phyloP scores from a whole-genome alignment of 2,888 invertebrate genomes.

The Napeogenes sylphis region DNA sequence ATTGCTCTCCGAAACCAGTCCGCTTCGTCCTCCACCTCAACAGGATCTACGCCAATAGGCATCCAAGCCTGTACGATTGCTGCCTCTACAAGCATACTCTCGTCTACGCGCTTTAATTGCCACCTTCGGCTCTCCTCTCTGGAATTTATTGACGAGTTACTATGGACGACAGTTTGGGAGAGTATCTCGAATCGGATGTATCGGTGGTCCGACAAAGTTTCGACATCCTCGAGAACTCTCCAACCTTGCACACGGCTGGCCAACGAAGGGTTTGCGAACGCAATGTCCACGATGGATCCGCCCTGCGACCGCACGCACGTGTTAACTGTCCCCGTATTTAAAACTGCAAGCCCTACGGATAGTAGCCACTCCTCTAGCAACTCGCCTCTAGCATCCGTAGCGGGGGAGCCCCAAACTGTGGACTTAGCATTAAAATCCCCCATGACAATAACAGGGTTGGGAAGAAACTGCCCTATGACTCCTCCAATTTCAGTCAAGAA shows the following conservation, averaged over 20 bases:
- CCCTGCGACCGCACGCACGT: constrained; percentile 33
- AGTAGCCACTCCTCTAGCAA: constrained; percentile 24
- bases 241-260: constrained; percentile 20
- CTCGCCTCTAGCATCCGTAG: constrained; percentile 22
- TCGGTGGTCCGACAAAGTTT: constrained; percentile 27
- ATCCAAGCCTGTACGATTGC: constrained; percentile 18
- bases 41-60: not conserved
- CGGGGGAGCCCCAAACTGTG: constrained; percentile 25
- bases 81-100: constrained; percentile 10
- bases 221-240: constrained; percentile 23
- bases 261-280: constrained; percentile 18
- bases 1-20: constrained; percentile 14
- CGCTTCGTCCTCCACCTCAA: constrained; percentile 15
- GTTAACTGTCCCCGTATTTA: constrained; percentile 24
- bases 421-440: constrained; percentile 31
- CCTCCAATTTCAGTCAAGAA: constrained; percentile 16
- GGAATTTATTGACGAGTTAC: not conserved
- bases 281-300: constrained; percentile 30
- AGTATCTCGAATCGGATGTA: constrained; percentile 20
- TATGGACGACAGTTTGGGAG: not conserved
- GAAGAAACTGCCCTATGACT: not conserved
- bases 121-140: constrained; percentile 5
- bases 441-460: constrained; percentile 8
- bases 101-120: constrained; percentile 1
- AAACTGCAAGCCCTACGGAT: constrained; percentile 13